Evolutionary conservation across 2,113 vertebrate genomes (phyloP), one percentile per base, ranked within the genome.

Genomic region (chimpanzee (Pan troglodytes)): DNA sequence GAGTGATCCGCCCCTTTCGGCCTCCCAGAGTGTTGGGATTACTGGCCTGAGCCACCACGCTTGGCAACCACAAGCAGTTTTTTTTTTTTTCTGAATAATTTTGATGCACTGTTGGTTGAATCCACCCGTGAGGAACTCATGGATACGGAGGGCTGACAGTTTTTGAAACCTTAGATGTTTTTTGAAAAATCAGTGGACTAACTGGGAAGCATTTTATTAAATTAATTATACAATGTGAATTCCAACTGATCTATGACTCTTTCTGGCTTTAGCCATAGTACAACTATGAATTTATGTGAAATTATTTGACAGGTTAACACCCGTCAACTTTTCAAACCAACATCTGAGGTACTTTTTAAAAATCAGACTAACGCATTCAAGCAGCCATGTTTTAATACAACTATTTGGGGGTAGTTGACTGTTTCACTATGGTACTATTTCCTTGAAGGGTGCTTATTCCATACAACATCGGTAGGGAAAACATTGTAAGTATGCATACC

Each of bases 171-270:
- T 48, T 59, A 87, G 25, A 25, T 57, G 40, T 75, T 64, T 64
- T 93, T 59, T 67, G 11, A 84, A 50, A 67, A 96, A 38, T 72
- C 75, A 89, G 8, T 83, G 27, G 35, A 76, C 6, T 43, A 57
- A 20, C 61, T 93, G 61, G 45, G 23, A 88, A 93, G 3, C 45
- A 40, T 95, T 96, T 97, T 76, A 45, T 96, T 89, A 82, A 85
- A 20, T 55, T 92, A 35, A 82, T 96, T 76, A 30, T 43, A 40
- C 6, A 78, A 89, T 38, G 20, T 85, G 12, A 89, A 83, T 95
- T 91, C 59, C 32, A 86, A 11, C 38, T 88, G 2, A 38, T 70
- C 57, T 81, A 0, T 80, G 43, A 67, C 76, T 92, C 40, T 93
- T 90, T 48, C 89, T 72, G 27, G 93, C 35, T 68, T 88, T 61